Percentiles rank a stretch among this genome's conserved stretches.
phyloP scores from a whole-genome alignment of 2,113 vertebrate species.

The Myocastor coypus region DNA sequence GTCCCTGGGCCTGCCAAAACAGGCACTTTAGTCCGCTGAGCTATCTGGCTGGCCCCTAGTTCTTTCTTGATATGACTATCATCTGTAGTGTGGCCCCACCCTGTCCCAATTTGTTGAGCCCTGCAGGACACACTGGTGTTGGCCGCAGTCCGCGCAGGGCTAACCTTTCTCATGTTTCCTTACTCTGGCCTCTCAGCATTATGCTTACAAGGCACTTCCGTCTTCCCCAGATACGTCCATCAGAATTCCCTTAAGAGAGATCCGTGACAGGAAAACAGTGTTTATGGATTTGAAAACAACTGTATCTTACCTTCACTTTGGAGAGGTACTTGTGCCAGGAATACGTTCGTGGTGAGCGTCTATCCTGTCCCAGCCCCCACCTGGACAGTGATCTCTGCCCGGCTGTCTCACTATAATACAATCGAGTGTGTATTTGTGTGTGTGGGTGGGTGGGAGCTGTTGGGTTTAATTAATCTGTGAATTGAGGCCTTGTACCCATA shows the following conservation, averaged over 20 bases:
- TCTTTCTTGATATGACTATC: too few relatives aligned
- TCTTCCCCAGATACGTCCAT: background rate
- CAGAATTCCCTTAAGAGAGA: constrained; percentile 3
- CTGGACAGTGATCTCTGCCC: background rate
- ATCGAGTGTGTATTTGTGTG: background rate
- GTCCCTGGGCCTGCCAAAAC: too few relatives aligned
- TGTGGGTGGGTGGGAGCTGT: background rate
- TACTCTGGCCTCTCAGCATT: background rate
- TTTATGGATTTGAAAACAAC: background rate
- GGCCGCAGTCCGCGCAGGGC: background rate
- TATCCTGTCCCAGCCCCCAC: background rate
- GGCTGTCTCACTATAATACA: background rate
- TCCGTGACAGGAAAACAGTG: background rate
- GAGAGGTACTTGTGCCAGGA: background rate
- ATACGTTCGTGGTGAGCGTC: background rate
- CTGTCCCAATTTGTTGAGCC: background rate
- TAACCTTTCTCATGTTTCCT: background rate
- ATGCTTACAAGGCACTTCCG: background rate
- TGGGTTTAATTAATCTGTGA: background rate
- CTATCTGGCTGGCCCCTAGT: too few relatives aligned
- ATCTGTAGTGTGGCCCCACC: background rate
- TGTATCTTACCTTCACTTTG: background rate
- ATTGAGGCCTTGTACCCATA: background rate
- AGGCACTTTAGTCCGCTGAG: too few relatives aligned
- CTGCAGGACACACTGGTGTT: background rate